Evolutionary conservation across 2,888 invertebrate genomes (phyloP).

Genomic region (Nemurella pictetii): DNA sequence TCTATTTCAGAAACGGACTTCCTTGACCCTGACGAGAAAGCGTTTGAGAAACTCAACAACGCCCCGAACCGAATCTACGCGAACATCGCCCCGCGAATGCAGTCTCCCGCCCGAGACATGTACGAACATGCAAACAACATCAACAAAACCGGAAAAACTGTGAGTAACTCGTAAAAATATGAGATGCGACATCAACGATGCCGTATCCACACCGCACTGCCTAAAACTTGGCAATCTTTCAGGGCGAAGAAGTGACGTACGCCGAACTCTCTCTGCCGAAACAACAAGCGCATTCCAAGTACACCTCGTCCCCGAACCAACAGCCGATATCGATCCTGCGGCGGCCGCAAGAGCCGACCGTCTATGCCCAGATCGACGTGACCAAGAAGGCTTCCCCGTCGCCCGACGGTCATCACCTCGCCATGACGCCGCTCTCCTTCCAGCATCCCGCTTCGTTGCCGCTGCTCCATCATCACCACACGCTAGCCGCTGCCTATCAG

Average conservation of each 20-base stretch:
- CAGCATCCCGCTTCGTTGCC: constrained; percentile 52
- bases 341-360: constrained; percentile 56
- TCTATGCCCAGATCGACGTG: constrained; percentile 60
- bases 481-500: constrained; percentile 49
- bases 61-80: constrained; percentile 53
- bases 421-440: constrained; percentile 10
- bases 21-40: constrained; percentile 57
- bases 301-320: constrained; percentile 36
- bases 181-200: background rate
- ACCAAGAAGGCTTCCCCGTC: constrained; percentile 48
- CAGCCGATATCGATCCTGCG: constrained; percentile 51
- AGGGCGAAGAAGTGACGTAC: constrained; percentile 60
- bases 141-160: constrained; percentile 41
- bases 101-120: constrained; percentile 33
- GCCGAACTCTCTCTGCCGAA: constrained; percentile 58
- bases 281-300: constrained; percentile 44
- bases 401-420: constrained; percentile 40
- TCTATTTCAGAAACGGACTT: constrained; percentile 53
- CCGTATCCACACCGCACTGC: too few species aligned
- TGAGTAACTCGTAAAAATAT: constrained; percentile 26
- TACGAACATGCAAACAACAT: constrained; percentile 41
- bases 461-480: constrained; percentile 50
- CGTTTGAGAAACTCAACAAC: constrained; percentile 58
- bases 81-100: constrained; percentile 35
- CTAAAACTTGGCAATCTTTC: constrained; percentile 40